phyloP scores from a whole-genome alignment of 2,888 invertebrate species.

The Buathra laborator region DNA sequence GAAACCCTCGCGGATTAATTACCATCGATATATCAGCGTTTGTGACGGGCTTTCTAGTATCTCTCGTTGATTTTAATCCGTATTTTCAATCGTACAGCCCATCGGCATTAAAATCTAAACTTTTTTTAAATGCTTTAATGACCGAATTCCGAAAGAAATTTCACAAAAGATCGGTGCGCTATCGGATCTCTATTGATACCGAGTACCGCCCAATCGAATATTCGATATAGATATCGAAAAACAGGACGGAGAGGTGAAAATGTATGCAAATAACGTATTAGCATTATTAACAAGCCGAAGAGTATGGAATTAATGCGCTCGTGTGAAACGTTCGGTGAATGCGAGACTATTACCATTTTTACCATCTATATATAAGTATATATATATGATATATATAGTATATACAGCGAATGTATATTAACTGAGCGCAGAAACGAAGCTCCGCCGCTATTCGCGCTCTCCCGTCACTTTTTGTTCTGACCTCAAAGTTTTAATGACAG shows the following conservation, averaged over 20 bases:
- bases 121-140: background rate
- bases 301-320: constrained; percentile 13
- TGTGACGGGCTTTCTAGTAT: background rate
- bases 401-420: background rate
- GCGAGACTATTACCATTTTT: constrained; percentile 6
- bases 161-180: no score
- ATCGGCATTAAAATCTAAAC: background rate
- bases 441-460: background rate
- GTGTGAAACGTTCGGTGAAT: background rate
- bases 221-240: background rate
- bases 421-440: constrained; percentile 13
- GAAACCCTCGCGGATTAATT: constrained; percentile 2
- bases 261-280: constrained; percentile 36
- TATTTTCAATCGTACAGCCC: background rate
- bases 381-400: constrained; percentile 1
- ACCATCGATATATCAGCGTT: background rate
- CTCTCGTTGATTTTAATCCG: background rate
- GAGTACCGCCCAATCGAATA: background rate
- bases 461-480: constrained; percentile 45
- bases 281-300: constrained; percentile 18
- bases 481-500: constrained; percentile 64
- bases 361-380: background rate
- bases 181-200: no score
- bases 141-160: no score
- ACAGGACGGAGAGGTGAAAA: no score